Evolutionary conservation across 1,140 invertebrate genomes (phyloP), one percentile per base, ranked within the genome.

Genomic region (Diabrotica undecimpunctata): DNA sequence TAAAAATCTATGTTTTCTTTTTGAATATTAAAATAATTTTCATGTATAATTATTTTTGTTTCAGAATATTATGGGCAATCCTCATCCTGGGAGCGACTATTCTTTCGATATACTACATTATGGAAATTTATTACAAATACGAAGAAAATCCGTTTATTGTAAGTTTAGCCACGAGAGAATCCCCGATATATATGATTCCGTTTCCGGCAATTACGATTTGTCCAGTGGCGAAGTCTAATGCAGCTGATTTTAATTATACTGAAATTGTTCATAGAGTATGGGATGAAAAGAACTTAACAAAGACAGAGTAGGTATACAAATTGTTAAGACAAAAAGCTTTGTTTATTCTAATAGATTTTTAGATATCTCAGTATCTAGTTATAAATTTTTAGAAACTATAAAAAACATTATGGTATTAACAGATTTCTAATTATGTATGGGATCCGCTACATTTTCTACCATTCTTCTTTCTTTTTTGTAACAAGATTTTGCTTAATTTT

Each of bases 131-230:
- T 70, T 69, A 69, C 4, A 83, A 83, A 58, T 85, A 82, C 80
- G 74, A 80, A 13, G 75, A 78, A 9, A 81, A 79, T 12, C 83
- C 83, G 5, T 81, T 85, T 6, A 83, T 84, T 36, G 81, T 84
- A 0, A 81, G 81, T 54, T 83, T 84, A 66, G 77, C 80, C 0
- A 81, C 81, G 41, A 77, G 77, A 56, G 76, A 80, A 2, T 82
- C 80, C 5, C 80, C 81, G 0, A 79, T 83, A 12, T 82, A 80
- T 78, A 77, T 80, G 59, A 80, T 84, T 50, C 83, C 83, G 0
- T 84, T 84, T 69, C 83, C 83, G 8, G 80, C 82, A 0, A 75
- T 84, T 10, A 83, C 82, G 6, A 80, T 84, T 55, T 83, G 82
- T 65, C 78, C 79, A 10, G 79, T 81, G 61, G 80, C 77, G 8